These are phyloP conservation scores for Lerema accius DNA, from an alignment of 1,140 invertebrate species.

Conservation along the genomic window DNA sequence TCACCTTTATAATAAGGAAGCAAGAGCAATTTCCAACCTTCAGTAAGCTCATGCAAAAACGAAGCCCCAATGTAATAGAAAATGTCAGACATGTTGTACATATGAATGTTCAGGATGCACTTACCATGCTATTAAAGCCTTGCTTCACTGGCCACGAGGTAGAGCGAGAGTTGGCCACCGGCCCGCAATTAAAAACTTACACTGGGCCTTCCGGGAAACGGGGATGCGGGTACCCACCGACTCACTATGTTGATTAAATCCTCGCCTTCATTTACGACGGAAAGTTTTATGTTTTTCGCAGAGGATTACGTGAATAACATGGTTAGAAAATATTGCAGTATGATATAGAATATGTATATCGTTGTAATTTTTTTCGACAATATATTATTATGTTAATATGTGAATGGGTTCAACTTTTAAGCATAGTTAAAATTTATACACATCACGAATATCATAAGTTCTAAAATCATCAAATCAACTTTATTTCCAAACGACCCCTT, in stretches of 20 bases:
- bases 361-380: too few species aligned
- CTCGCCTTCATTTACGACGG: not conserved
- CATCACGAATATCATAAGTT: too few species aligned
- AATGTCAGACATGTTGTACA: not conserved
- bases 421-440: too few species aligned
- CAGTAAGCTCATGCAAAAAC: too few species aligned
- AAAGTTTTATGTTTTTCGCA: too few species aligned
- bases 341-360: too few species aligned
- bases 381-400: too few species aligned
- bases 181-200: slow-evolving; percentile 55
- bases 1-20: slow-evolving; percentile 2
- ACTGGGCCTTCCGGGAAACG: slow-evolving; percentile 62
- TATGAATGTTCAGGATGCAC: not conserved
- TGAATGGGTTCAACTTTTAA: too few species aligned
- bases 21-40: not conserved
- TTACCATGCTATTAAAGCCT: not conserved
- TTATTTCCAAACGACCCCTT: too few species aligned
- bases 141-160: not conserved
- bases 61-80: not conserved
- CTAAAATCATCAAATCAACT: too few species aligned
- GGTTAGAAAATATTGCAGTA: too few species aligned
- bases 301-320: too few species aligned
- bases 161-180: slow-evolving; percentile 27
- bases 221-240: slow-evolving; percentile 9
- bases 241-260: slow-evolving; percentile 2